Evolutionary conservation across 1,140 invertebrate species (phyloP).

Genomic region (Drosophila parvula): DNA sequence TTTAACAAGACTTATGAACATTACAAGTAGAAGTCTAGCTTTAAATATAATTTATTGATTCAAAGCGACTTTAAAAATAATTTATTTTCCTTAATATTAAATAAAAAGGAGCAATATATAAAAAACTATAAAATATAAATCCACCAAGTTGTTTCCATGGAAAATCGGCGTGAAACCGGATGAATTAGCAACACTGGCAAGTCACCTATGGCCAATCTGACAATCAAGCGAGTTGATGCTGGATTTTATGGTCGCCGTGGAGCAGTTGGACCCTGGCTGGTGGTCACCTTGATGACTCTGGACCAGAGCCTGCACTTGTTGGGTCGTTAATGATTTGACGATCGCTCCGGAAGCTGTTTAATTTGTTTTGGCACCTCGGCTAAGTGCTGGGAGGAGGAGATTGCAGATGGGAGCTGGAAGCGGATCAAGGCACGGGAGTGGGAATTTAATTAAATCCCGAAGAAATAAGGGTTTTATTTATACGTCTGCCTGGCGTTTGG

Average conservation of each 20-base stretch:
- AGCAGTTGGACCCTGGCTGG: conserved; percentile 22
- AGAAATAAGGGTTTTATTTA: conserved; percentile 47
- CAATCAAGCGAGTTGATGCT: conserved; percentile 53
- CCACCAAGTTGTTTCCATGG: no score
- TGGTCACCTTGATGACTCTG: conserved; percentile 48
- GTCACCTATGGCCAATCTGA: conserved; percentile 43
- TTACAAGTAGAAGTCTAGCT: background rate
- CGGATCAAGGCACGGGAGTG: conserved; percentile 30
- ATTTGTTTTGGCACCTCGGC: conserved; percentile 59
- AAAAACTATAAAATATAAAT: background rate
- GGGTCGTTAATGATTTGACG: conserved; percentile 59
- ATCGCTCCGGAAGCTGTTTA: conserved; percentile 61
- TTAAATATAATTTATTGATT: background rate
- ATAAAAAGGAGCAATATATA: background rate
- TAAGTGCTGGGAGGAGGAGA: conserved; percentile 4
- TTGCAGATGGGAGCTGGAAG: conserved; percentile 16
- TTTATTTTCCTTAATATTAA: background rate
- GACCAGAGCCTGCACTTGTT: background rate
- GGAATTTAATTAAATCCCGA: conserved; percentile 51
- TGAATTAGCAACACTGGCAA: background rate
- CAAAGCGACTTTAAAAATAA: background rate
- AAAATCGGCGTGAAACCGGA: background rate
- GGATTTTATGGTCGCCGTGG: conserved; percentile 47
- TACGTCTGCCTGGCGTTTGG: conserved; percentile 43
- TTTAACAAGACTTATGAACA: no score